Evolutionary conservation across 2,888 invertebrate species (phyloP).

Genomic region (Pyrrhosoma nymphula): DNA sequence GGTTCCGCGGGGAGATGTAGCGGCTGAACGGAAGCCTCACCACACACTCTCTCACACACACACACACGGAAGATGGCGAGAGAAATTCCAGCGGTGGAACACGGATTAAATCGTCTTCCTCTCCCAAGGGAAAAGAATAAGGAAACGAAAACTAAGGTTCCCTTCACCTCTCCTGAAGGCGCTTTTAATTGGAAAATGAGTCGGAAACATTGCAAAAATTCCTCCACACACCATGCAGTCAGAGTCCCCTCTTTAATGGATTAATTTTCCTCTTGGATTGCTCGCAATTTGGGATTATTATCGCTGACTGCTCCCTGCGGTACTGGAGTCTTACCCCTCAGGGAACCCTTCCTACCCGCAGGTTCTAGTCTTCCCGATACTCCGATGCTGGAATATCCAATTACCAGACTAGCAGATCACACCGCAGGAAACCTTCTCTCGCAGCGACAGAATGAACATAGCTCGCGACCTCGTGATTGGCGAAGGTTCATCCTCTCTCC

Average conservation of each 20-base stretch:
- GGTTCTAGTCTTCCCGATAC: neutral
- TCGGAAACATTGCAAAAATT: neutral
- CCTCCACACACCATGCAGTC: neutral
- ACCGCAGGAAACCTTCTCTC: neutral
- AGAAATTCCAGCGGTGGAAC: neutral
- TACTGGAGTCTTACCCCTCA: neutral
- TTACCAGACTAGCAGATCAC: neutral
- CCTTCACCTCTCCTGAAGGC: neutral
- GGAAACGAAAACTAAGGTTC: neutral
- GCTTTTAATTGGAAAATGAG: constrained; percentile 31
- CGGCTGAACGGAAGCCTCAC: neutral
- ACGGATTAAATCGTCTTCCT: constrained; percentile 20
- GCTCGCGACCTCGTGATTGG: neutral
- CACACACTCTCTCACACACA: neutral
- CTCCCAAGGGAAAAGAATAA: neutral
- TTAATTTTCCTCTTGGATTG: constrained; percentile 28
- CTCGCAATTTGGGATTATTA: constrained; percentile 3
- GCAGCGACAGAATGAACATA: neutral
- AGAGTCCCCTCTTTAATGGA: neutral
- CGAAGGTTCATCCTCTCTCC: neutral
- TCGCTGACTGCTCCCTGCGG: neutral
- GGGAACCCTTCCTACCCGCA: too few relatives aligned
- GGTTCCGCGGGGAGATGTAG: neutral
- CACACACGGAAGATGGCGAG: neutral
- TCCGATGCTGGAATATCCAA: neutral